phyloP scores from a whole-genome alignment of 2,113 vertebrate species.

The Sebastes schlegelii region DNA sequence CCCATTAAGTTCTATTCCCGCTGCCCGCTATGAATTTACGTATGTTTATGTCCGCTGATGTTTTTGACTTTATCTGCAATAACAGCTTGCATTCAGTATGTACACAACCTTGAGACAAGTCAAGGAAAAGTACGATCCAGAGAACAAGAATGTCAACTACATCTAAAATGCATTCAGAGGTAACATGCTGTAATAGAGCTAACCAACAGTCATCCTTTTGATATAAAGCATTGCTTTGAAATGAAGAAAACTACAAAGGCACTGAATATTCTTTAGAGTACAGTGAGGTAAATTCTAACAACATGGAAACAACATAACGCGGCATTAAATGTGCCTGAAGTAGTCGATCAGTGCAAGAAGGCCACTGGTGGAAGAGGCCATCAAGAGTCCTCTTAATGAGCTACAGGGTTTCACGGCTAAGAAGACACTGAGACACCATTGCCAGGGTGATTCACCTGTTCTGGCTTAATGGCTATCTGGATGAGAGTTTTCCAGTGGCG shows the following conservation, averaged over 20 bases:
- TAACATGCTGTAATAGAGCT: neutral
- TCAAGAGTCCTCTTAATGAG: neutral
- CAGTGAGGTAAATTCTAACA: neutral
- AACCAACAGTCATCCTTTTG: neutral
- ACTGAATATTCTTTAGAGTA: neutral
- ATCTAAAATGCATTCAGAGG: neutral
- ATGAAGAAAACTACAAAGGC: neutral
- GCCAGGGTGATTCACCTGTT: neutral
- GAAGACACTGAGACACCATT: neutral
- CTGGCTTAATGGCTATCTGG: neutral
- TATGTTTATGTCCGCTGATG: neutral
- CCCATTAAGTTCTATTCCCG: neutral
- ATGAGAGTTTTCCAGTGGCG: neutral
- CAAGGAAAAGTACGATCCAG: neutral
- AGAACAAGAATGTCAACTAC: slow-evolving; percentile 6
- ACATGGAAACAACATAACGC: neutral
- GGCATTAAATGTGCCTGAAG: neutral
- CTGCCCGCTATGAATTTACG: accelerated
- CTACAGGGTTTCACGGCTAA: too few species aligned
- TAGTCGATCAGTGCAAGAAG: neutral
- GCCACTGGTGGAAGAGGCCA: neutral
- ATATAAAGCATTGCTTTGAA: neutral
- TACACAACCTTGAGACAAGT: neutral
- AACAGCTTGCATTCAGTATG: neutral
- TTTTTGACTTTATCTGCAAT: neutral